Conservation (phyloP, 2,797 vertebrate genomes). For the Alectoris magna region DNA sequence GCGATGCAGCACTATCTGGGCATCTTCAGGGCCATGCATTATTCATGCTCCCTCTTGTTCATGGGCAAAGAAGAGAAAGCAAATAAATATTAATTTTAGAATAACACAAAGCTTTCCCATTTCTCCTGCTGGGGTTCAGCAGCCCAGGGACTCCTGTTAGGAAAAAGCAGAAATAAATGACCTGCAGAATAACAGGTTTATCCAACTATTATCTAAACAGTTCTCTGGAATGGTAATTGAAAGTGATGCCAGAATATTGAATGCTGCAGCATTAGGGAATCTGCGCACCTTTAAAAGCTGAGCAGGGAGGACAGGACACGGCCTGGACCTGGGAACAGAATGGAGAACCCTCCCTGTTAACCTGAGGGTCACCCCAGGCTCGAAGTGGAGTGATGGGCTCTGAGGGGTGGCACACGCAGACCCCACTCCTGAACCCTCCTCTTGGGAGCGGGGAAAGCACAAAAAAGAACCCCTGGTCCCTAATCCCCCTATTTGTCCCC, state of each 20-base stretch:
- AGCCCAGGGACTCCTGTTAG: not conserved
- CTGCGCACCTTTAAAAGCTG: not conserved
- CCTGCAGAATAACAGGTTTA: conserved; percentile 23
- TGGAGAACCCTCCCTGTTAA: not conserved
- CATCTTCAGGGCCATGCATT: conserved; percentile 16
- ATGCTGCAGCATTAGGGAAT: not conserved
- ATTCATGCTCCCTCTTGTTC: conserved; percentile 23
- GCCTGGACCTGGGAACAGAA: not conserved
- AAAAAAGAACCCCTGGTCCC: not conserved
- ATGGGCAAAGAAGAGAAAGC: not conserved
- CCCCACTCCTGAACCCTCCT: not conserved
- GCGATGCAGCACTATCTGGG: not conserved
- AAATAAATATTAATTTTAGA: conserved; percentile 51
- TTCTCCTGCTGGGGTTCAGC: not conserved
- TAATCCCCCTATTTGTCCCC: conserved; percentile 64
- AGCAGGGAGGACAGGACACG: not conserved
- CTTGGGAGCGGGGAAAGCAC: not conserved
- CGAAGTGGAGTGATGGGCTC: not conserved
- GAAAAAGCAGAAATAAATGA: conserved; percentile 28
- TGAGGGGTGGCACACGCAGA: not conserved
- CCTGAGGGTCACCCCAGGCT: not conserved
- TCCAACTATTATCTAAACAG: not conserved
- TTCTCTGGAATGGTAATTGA: not conserved
- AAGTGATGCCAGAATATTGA: not conserved
- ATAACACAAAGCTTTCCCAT: not conserved